phyloP scores from a whole-genome alignment of 2,797 vertebrate genomes.

The Ctenochaetus hawaiiensis region DNA sequence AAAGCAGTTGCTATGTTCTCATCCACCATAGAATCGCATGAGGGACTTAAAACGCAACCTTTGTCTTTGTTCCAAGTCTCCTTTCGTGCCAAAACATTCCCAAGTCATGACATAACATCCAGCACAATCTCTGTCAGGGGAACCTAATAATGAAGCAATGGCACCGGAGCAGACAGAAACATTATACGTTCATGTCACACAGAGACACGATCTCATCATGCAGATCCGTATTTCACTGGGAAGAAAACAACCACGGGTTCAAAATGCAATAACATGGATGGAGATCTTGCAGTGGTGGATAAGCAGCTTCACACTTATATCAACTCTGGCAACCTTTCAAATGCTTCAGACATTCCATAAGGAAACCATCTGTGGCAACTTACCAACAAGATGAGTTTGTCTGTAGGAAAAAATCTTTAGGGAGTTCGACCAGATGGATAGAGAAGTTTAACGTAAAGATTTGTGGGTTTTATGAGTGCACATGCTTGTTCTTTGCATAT shows the following conservation, averaged over 20 bases:
- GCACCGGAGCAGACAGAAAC: conserved; percentile 22
- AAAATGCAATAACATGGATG: neutral
- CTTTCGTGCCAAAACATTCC: conserved; percentile 72
- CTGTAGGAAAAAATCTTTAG: neutral
- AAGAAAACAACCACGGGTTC: neutral
- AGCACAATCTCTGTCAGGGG: conserved; percentile 59
- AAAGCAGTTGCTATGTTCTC: conserved; percentile 58
- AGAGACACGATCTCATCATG: neutral
- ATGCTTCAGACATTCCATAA: neutral
- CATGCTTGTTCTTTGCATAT: conserved; percentile 19
- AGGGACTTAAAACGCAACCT: conserved; percentile 52
- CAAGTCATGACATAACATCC: conserved; percentile 68
- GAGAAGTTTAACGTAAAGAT: neutral
- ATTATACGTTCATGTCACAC: conserved; percentile 20
- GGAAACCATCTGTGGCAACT: neutral
- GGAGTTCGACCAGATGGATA: neutral
- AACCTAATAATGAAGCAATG: conserved; percentile 60
- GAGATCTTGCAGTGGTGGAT: neutral
- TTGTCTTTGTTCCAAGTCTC: conserved; percentile 58
- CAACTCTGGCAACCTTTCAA: conserved; percentile 2
- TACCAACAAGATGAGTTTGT: neutral
- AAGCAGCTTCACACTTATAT: neutral
- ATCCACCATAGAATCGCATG: conserved; percentile 42
- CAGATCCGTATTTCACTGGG: neutral
- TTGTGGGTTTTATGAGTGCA: neutral